Percentiles rank a stretch among this genome's conserved stretches.
Conservation (phyloP, 1,140 invertebrate genomes). For the Lordiphosa collinella region DNA sequence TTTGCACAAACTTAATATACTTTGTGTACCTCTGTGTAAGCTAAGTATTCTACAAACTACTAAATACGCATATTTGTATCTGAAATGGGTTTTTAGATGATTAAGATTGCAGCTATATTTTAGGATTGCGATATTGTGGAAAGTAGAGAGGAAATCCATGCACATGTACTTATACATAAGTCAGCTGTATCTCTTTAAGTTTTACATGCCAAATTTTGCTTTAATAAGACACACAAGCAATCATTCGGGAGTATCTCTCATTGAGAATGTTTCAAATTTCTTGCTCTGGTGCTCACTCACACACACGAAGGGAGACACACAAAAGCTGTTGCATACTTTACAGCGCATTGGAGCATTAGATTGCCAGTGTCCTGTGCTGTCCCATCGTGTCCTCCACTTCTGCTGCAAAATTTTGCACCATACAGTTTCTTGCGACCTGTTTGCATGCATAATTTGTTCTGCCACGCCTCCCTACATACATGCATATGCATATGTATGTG, state of each 20-base stretch:
- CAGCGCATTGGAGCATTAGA: conserved; percentile 50
- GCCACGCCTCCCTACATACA: conserved; percentile 6
- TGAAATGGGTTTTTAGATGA: no score
- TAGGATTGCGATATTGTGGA: no score
- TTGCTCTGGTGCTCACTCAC: conserved; percentile 17
- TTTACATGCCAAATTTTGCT: conserved; percentile 10
- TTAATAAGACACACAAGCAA: conserved; percentile 18
- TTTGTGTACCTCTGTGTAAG: no score
- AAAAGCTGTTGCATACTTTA: conserved; percentile 59
- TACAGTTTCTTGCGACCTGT: conserved; percentile 28
- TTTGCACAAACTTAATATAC: no score
- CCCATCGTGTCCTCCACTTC: conserved; percentile 7
- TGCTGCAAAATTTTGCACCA: conserved; percentile 19
- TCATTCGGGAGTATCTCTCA: conserved; percentile 12
- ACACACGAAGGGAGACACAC: conserved; percentile 2
- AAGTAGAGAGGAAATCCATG: no score
- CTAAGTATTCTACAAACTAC: no score
- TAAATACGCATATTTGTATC: no score
- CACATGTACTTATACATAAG: no score
- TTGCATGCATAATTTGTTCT: conserved; percentile 44
- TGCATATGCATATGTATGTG: conserved; percentile 11
- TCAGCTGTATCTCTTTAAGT: no score
- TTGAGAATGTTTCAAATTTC: conserved; percentile 28
- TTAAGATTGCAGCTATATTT: no score
- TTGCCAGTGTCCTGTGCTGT: conserved; percentile 39